Conservation (phyloP, 2,888 invertebrate species). For the Cryptocephalus primarius region DNA sequence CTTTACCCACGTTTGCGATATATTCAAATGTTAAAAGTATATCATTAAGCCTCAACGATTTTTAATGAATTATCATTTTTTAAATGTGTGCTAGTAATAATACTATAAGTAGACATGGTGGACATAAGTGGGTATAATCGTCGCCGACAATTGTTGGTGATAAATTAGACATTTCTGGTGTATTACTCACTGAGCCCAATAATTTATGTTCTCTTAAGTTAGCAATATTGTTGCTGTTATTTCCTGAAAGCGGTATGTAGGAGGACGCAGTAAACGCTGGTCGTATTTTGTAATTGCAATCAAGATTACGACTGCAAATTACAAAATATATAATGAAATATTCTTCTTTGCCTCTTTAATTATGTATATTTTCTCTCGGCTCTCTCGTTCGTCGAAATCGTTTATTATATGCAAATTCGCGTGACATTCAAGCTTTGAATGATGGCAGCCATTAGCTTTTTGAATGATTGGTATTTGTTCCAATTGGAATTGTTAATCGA, state of each 20-base stretch:
- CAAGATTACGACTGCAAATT: conserved; percentile 33
- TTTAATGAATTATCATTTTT: too few species aligned
- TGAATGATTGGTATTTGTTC: conserved; percentile 6
- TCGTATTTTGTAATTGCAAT: conserved; percentile 38
- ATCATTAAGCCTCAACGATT: too few species aligned
- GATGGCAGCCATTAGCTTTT: conserved; percentile 13
- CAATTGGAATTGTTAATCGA: conserved; percentile 4
- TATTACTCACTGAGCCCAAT: conserved; percentile 29
- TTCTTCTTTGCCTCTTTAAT: conserved; percentile 14
- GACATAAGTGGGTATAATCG: background rate
- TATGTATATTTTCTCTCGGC: conserved; percentile 22
- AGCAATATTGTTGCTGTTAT: conserved; percentile 34
- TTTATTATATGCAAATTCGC: conserved; percentile 25
- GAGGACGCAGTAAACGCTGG: conserved; percentile 35
- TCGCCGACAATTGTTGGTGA: conserved; percentile 32
- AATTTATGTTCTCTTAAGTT: conserved; percentile 36
- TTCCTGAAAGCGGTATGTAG: conserved; percentile 34
- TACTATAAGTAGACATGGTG: too few species aligned
- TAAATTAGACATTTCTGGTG: conserved; percentile 33
- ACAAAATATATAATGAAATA: conserved; percentile 28
- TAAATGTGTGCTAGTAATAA: too few species aligned
- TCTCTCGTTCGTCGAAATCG: conserved; percentile 15
- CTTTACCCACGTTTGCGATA: too few species aligned
- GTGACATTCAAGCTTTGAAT: conserved; percentile 19
- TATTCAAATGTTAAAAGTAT: too few species aligned